These are phyloP conservation scores for Brevimyrus niger DNA, from an alignment of 2,113 vertebrate species.

Conservation along the genomic window DNA sequence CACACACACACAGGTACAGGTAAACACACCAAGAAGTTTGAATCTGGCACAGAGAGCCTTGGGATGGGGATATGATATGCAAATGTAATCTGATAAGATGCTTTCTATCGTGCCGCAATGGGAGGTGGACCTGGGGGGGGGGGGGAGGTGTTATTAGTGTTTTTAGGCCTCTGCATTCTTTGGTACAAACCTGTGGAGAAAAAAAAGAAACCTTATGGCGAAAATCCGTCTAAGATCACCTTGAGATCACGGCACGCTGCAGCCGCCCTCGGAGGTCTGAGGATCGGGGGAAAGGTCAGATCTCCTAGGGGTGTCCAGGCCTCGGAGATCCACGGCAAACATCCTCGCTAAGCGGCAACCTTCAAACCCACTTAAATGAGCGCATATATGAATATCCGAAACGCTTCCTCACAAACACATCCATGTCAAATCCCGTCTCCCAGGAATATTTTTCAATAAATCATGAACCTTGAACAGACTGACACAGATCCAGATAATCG, in stretches of 20 bases:
- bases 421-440: not conserved
- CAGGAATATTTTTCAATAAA: not conserved
- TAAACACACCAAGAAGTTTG: slow-evolving; percentile 12
- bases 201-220: not conserved
- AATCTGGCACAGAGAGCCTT: not conserved
- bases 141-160: not conserved
- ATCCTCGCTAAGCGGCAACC: not conserved
- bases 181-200: not conserved
- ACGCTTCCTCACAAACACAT: not conserved
- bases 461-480: not conserved
- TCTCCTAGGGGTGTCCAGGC: not conserved
- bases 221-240: slow-evolving; percentile 1
- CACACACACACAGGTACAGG: slow-evolving; percentile 7
- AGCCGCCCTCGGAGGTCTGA: not conserved
- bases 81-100: slow-evolving; percentile 9
- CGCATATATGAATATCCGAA: not conserved
- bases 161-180: slow-evolving; percentile 6
- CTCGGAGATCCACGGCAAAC: not conserved
- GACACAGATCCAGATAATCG: not conserved
- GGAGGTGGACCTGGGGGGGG: not conserved
- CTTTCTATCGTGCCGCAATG: too few species aligned
- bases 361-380: not conserved
- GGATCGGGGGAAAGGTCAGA: not conserved
- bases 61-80: not conserved
- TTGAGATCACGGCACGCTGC: not conserved